Evolutionary conservation across 2,888 invertebrate species (phyloP).

Genomic region (Rhopalosiphum nymphaeae): DNA sequence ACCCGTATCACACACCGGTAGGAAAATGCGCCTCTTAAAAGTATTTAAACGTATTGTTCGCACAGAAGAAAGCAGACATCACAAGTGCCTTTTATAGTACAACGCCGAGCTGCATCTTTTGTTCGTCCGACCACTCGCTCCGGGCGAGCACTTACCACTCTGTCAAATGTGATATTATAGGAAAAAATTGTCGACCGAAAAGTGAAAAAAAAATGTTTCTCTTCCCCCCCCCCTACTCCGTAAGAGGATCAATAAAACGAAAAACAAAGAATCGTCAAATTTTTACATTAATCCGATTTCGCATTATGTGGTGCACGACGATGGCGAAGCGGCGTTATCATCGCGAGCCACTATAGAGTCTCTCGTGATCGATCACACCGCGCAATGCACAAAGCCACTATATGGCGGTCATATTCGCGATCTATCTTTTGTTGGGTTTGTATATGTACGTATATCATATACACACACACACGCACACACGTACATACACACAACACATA

Average conservation of each 20-base stretch:
- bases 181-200: slow-evolving; percentile 19
- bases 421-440: background rate
- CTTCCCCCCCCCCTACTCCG: background rate
- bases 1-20: background rate
- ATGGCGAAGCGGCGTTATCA: background rate
- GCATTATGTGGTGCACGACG: background rate
- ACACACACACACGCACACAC: background rate
- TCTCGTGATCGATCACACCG: slow-evolving; percentile 36
- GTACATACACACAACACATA: no score
- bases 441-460: background rate
- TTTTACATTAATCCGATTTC: background rate
- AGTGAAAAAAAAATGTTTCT: background rate
- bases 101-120: slow-evolving; percentile 43
- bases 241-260: slow-evolving; percentile 29
- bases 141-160: slow-evolving; percentile 35
- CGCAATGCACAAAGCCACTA: background rate
- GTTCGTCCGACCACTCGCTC: slow-evolving; percentile 51
- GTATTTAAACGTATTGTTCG: slow-evolving; percentile 63
- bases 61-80: slow-evolving; percentile 49
- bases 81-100: slow-evolving; percentile 61
- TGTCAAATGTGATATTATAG: slow-evolving; percentile 38
- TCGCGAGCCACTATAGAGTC: background rate
- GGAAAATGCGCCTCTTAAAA: slow-evolving; percentile 37
- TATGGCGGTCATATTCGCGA: background rate
- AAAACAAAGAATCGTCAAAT: slow-evolving; percentile 40